Percentiles rank a stretch among this genome's conserved stretches.
These are phyloP conservation scores for Diarsia dahlii DNA, from an alignment of 2,888 invertebrate species.

Conservation along the genomic window DNA sequence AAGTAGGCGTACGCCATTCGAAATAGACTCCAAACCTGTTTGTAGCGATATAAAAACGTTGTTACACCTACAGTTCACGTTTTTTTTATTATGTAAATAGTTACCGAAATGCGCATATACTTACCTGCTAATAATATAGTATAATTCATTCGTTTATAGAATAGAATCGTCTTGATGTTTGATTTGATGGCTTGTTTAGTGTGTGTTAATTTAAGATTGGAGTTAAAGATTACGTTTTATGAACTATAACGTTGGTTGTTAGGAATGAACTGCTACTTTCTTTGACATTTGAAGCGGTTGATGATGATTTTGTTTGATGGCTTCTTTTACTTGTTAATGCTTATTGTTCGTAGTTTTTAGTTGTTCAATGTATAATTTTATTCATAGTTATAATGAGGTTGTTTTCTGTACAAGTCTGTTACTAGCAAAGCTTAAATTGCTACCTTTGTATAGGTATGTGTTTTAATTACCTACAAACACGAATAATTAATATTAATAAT, in stretches of 20 bases:
- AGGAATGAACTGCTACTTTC: constrained; percentile 50
- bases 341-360: constrained; percentile 26
- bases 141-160: constrained; percentile 60
- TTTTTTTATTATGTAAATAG: constrained; percentile 65
- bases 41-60: constrained; percentile 60
- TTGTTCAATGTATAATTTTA: constrained; percentile 4
- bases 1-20: constrained; percentile 62
- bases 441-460: not conserved
- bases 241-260: constrained; percentile 48
- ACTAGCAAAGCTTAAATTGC: not conserved
- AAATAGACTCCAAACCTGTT: constrained; percentile 57
- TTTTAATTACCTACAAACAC: not conserved
- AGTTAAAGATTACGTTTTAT: constrained; percentile 64
- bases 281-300: constrained; percentile 54
- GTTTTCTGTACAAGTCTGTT: not conserved
- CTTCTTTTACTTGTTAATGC: constrained; percentile 33
- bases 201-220: constrained; percentile 60
- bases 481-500: not conserved
- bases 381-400: not conserved
- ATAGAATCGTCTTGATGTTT: constrained; percentile 55
- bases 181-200: constrained; percentile 64
- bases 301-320: constrained; percentile 15
- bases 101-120: constrained; percentile 45
- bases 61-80: constrained; percentile 45
- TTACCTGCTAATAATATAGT: constrained; percentile 55